phyloP scores from a whole-genome alignment of 2,113 vertebrate genomes.

The Barnardius zonarius region DNA sequence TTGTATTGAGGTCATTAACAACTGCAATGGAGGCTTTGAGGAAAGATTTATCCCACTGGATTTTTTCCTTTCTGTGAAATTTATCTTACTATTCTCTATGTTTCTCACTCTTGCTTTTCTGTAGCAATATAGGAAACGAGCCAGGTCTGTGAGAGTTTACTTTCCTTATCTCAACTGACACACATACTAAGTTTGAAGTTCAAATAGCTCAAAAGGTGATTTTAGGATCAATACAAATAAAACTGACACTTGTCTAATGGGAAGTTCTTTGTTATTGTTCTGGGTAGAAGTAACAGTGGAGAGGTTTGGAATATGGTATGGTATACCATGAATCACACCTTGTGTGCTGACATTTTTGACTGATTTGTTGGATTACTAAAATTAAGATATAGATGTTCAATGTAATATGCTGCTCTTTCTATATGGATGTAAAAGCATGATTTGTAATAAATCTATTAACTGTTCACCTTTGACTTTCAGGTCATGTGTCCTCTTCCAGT shows the following conservation, averaged over 20 bases:
- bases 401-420: background rate
- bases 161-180: background rate
- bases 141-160: background rate
- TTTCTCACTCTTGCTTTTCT: background rate
- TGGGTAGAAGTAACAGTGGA: background rate
- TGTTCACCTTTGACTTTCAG: background rate
- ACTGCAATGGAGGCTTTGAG: background rate
- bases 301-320: background rate
- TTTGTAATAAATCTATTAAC: background rate
- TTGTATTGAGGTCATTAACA: background rate
- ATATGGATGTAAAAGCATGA: background rate
- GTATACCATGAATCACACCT: background rate
- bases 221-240: constrained; percentile 29
- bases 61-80: background rate
- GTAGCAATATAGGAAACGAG: background rate
- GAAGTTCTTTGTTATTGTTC: background rate
- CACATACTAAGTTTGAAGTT: background rate
- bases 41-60: background rate
- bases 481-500: background rate
- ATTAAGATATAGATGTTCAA: background rate
- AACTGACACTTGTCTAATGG: background rate
- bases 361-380: background rate
- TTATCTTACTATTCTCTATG: background rate
- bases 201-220: constrained; percentile 12
- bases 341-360: background rate